Base-by-base conservation (phyloP, 2,888 invertebrate genomes). In the Rugalucina vietnamica region DNA sequence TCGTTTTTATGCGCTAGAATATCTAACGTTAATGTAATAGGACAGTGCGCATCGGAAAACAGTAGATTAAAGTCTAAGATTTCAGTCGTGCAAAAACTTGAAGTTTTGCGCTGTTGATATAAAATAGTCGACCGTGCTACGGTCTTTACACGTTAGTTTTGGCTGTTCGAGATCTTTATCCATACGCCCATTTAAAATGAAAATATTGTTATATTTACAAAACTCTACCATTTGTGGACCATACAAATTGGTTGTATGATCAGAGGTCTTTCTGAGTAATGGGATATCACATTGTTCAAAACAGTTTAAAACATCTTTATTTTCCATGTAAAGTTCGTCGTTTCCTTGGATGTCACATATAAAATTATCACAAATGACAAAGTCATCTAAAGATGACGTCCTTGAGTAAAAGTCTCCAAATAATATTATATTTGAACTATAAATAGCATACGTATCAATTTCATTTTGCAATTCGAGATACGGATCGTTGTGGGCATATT, bases 381-480 rank as follows among this genome's bases (percentile, higher is more conserved):
- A 75, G 27, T 73, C 73, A 14, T 2, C 1, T 27, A 39, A 12
- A 14, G n/a, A 14, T 3, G 39, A 24, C 5, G 39, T 49, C 21
- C 73, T 73, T 39, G 73, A 39, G n/a, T 73, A 49, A 24, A 39
- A 43, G 29, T 73, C 73, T 4, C 73, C 73, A 27, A 73, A 49
- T 43, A 74, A 34, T 32, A 74, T n/a, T 18, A 74, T 34, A 36
- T 74, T 29, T 21, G 29, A 24, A 43, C 43, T 5, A 18, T 12
- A 5, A 34, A 3, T n/a, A 34, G 54, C 32, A 34, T 54, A 34
- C 32, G 34, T 50, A 27, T 49, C 24, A 14, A 74, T 29, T 54
- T 74, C 74, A 57, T 54, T 74, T 54, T 74, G 74, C 4, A 74
- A n/a, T 14, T 74, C 57, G 34, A 54, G n/a, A 36, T 74, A 73